Evolutionary conservation across 2,888 invertebrate species (phyloP).

Genomic region (Hydrotaea diabolus): DNA sequence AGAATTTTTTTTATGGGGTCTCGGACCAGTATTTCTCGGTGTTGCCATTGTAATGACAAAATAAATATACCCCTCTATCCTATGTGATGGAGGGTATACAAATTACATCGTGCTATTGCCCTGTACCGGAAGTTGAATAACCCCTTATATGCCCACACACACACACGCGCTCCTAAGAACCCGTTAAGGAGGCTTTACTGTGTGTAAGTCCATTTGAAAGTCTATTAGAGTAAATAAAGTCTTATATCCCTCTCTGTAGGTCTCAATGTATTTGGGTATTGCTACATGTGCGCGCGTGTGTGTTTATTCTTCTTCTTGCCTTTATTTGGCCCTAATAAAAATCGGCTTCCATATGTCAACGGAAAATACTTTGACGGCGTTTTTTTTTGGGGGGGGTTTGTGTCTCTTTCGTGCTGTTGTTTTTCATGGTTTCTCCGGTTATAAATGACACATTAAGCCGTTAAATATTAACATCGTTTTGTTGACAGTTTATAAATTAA

Average conservation of each 20-base stretch:
- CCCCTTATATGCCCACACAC: background rate
- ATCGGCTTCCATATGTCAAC: slow-evolving; percentile 63
- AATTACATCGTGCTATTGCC: no score
- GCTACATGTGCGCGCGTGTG: background rate
- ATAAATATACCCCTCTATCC: no score
- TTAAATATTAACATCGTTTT: slow-evolving; percentile 66
- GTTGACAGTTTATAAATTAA: slow-evolving; percentile 68
- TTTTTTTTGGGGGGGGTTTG: background rate
- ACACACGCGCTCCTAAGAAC: background rate
- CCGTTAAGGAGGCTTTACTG: background rate
- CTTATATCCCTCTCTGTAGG: background rate
- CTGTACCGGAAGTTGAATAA: background rate
- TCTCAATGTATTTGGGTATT: background rate
- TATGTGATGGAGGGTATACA: no score
- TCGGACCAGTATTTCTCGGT: no score
- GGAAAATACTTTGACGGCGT: background rate
- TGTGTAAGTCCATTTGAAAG: background rate
- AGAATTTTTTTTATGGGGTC: no score
- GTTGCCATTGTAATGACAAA: no score
- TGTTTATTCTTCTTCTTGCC: background rate
- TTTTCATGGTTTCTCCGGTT: slow-evolving; percentile 14
- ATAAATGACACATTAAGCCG: slow-evolving; percentile 67
- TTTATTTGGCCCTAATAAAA: slow-evolving; percentile 44
- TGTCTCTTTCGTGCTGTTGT: background rate
- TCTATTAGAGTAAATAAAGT: background rate